Conservation (phyloP, 2,797 vertebrate species). For the Anguilla megastoma region DNA sequence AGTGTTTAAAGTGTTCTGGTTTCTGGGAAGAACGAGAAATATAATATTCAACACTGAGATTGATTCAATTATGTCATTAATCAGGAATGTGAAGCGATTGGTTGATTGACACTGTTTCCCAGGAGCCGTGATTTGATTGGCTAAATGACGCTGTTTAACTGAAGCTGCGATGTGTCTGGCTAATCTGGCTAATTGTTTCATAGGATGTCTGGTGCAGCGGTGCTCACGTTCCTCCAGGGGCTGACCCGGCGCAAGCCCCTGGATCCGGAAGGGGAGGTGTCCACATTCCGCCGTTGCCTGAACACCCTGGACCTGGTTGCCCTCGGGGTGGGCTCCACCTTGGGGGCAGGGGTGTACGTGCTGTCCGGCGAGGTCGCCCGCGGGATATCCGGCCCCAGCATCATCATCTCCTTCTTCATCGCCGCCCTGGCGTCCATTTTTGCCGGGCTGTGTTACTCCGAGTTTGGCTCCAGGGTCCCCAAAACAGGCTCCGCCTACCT, state of each 20-base stretch:
- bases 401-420: slow-evolving; percentile 83
- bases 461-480: slow-evolving; percentile 81
- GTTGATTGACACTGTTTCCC: neutral
- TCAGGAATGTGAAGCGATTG: neutral
- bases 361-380: slow-evolving; percentile 86
- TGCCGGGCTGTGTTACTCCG: slow-evolving; percentile 82
- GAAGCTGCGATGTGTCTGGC: neutral
- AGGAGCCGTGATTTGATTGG: neutral
- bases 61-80: neutral
- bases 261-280: slow-evolving; percentile 65
- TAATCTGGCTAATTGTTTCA: slow-evolving; percentile 9
- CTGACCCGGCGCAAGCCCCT: slow-evolving; percentile 76
- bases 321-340: slow-evolving; percentile 78
- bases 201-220: slow-evolving; percentile 51
- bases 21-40: neutral
- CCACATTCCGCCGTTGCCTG: slow-evolving; percentile 78
- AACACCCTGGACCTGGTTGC: slow-evolving; percentile 78
- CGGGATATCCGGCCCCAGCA: slow-evolving; percentile 76
- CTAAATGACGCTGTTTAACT: no score
- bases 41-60: neutral
- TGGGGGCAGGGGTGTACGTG: slow-evolving; percentile 80
- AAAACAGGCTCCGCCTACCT: slow-evolving; percentile 86
- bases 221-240: slow-evolving; percentile 59
- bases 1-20: neutral
- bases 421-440: slow-evolving; percentile 81